Base-by-base conservation (phyloP, 2,797 vertebrate genomes). In the Poecilia wingei region DNA sequence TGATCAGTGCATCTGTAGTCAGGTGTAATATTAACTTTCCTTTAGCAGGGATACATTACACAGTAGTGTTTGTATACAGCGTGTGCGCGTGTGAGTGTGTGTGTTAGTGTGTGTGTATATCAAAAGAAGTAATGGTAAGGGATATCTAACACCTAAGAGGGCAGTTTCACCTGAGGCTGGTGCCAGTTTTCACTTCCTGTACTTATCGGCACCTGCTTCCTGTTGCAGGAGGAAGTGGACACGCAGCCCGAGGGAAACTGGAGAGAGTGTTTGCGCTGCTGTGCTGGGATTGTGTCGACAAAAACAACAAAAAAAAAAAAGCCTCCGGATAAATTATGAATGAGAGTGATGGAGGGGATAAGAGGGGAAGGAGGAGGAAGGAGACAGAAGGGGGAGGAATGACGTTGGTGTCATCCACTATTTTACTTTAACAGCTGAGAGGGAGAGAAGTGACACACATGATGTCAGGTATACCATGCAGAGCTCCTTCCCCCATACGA, bases 271-370 rank as follows among this genome's bases (percentile, higher is more conserved):
- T 91, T 93, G 86, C 84, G 84, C 83, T 76, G 87, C 92, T 81
- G 89, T 84, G 84, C 88, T 78, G 86, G 84, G 92, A 92, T 90
- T 90, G 92, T 93, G 93, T 95, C 89, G 86, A 93, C 94, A 95
- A 91, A 95, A 68, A 68, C 18, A 88, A 79, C 49, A 49, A 76
- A 55, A 66, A 66, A 66, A 66, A 53, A 94, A 95, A 88, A 79
- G 87, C 92, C 89, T 92, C 91, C 90, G 88, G 91, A 94, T 96
- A 89, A 95, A 95, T 95, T 94, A 95, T 95, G 93, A 94, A 95
- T 95, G 94, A 95, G 89, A 79, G 87, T 84, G 89, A 91, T 91
- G 89, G 92, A 92, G 84, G 82, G 90, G 92, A 94, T 91, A 94
- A 92, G 90, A 87, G 83, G 81, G 90, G 47, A 55, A 45, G 13